Conservation (phyloP, 2,888 invertebrate species). For the Colletes collaris region DNA sequence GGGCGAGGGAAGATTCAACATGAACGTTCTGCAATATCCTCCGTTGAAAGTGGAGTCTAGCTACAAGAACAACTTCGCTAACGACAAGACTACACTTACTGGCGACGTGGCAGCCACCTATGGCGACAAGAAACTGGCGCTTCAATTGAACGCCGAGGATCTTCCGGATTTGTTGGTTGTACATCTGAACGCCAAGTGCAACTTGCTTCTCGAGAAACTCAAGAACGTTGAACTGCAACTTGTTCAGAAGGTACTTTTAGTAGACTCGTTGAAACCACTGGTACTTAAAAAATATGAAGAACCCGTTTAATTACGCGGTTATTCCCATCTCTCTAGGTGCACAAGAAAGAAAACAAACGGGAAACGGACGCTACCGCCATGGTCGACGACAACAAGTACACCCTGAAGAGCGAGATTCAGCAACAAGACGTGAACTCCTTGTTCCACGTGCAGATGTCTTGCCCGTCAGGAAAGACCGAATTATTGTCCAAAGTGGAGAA, state of each 20-base stretch:
- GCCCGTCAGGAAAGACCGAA: slow-evolving; percentile 84
- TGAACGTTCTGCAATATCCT: slow-evolving; percentile 84
- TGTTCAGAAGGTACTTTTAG: slow-evolving; percentile 74
- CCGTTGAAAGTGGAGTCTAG: slow-evolving; percentile 83
- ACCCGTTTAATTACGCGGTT: background rate
- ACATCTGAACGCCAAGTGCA: slow-evolving; percentile 71
- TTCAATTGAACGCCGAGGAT: slow-evolving; percentile 63
- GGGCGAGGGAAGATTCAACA: slow-evolving; percentile 82
- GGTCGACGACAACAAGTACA: slow-evolving; percentile 86
- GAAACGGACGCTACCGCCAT: slow-evolving; percentile 83
- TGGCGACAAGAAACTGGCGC: slow-evolving; percentile 70
- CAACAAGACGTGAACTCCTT: slow-evolving; percentile 85
- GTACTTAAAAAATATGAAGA: too few species aligned
- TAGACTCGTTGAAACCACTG: background rate
- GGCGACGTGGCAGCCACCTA: slow-evolving; percentile 65
- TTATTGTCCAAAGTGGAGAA: slow-evolving; percentile 82
- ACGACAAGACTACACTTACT: slow-evolving; percentile 72
- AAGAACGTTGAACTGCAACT: slow-evolving; percentile 75
- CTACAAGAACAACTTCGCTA: slow-evolving; percentile 83
- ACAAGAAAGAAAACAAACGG: slow-evolving; percentile 68
- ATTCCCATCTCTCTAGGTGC: slow-evolving; percentile 61
- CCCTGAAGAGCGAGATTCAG: slow-evolving; percentile 84
- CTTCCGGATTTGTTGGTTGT: slow-evolving; percentile 67
- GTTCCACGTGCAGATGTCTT: slow-evolving; percentile 77
- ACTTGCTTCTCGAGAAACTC: slow-evolving; percentile 51